Percentiles rank a stretch among this genome's conserved stretches.
Evolutionary conservation across 2,888 invertebrate species (phyloP).

Genomic region (Notodonta dromedarius): DNA sequence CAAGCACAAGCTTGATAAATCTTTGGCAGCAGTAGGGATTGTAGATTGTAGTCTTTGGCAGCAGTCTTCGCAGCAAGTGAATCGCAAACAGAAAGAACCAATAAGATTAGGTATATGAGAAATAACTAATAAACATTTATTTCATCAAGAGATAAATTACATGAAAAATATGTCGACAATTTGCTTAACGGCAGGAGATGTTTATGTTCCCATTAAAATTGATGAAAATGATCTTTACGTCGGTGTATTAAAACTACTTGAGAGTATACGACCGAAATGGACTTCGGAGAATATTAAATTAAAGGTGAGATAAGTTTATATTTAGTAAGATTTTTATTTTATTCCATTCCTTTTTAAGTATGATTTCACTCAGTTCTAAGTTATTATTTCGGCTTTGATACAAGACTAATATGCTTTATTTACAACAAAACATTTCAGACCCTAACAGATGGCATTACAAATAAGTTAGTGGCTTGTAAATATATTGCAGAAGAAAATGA

Average conservation of each 20-base stretch:
- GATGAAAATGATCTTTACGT: conserved; percentile 87
- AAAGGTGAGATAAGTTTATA: conserved; percentile 83
- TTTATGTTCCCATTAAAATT: conserved; percentile 85
- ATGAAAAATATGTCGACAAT: conserved; percentile 56
- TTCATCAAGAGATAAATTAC: neutral
- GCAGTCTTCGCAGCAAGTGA: too few relatives aligned
- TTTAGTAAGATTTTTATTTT: neutral
- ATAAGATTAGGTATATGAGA: too few relatives aligned
- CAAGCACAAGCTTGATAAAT: too few relatives aligned
- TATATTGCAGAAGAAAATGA: conserved; percentile 50
- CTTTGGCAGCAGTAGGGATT: too few relatives aligned
- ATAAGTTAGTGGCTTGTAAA: conserved; percentile 93
- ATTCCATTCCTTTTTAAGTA: too few relatives aligned
- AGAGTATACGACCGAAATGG: conserved; percentile 89
- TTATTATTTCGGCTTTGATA: neutral
- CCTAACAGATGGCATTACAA: conserved; percentile 97
- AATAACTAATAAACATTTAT: too few relatives aligned
- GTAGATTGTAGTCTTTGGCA: too few relatives aligned
- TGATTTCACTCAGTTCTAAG: neutral
- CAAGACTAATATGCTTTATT: neutral
- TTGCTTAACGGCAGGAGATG: conserved; percentile 62
- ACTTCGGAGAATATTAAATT: conserved; percentile 85
- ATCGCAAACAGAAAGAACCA: too few relatives aligned
- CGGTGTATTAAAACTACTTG: conserved; percentile 88
- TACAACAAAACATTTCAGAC: conserved; percentile 80